Evolutionary conservation across 2,113 vertebrate genomes (phyloP).

Genomic region (Forbesichthys papilliferus): DNA sequence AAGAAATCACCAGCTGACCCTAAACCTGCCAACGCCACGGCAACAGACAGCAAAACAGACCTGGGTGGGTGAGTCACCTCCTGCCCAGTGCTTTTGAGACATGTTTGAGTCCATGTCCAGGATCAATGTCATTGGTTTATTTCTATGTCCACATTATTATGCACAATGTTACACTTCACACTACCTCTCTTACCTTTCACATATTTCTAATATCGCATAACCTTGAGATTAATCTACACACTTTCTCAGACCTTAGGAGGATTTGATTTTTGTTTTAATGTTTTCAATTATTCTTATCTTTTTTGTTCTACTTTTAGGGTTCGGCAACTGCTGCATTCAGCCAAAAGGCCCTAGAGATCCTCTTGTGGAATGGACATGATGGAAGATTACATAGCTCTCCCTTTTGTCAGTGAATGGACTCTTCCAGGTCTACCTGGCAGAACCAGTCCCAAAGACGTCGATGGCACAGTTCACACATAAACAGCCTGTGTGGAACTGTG

Average conservation of each 20-base stretch:
- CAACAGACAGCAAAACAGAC: conserved; percentile 52
- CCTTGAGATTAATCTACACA: conserved; percentile 8
- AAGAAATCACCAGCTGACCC: conserved; percentile 51
- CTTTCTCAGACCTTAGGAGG: neutral
- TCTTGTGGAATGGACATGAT: conserved; percentile 93
- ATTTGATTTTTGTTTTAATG: neutral
- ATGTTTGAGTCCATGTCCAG: neutral
- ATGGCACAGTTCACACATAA: conserved; percentile 47
- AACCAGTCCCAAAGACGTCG: conserved; percentile 65
- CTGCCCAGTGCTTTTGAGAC: neutral
- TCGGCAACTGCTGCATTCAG: conserved; percentile 87
- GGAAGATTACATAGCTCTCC: conserved; percentile 47
- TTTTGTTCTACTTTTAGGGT: conserved; percentile 76
- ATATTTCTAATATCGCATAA: neutral
- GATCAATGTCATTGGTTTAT: neutral
- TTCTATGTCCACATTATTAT: too few species aligned
- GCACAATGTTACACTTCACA: neutral
- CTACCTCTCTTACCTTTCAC: neutral
- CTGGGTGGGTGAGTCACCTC: conserved; percentile 68
- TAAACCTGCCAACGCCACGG: conserved; percentile 31
- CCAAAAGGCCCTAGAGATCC: conserved; percentile 89
- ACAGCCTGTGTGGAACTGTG: conserved; percentile 42
- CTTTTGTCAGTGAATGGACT: conserved; percentile 30
- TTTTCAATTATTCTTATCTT: neutral
- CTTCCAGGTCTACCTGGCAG: conserved; percentile 61